phyloP scores from a whole-genome alignment of 2,113 vertebrate genomes.

The Microcebus jonahi region DNA sequence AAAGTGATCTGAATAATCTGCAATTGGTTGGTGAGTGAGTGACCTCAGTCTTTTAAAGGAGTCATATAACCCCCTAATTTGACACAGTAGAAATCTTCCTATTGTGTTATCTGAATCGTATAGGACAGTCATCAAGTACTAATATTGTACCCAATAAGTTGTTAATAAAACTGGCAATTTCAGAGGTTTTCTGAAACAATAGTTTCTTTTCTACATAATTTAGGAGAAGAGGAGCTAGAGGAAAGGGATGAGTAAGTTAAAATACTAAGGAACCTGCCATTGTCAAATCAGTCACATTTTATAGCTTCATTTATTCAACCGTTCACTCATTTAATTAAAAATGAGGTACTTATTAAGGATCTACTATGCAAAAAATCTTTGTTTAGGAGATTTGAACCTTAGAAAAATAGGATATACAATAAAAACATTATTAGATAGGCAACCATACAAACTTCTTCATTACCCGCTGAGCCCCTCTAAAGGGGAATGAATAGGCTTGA shows the following conservation, averaged over 20 bases:
- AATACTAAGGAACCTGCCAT: background rate
- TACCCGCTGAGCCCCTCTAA: background rate
- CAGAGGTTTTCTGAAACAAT: background rate
- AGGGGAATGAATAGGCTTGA: background rate
- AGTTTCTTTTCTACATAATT: background rate
- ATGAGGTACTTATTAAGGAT: background rate
- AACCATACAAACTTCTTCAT: background rate
- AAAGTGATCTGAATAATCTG: background rate
- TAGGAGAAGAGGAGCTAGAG: background rate
- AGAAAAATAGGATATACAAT: background rate
- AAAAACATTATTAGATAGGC: background rate
- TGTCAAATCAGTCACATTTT: background rate
- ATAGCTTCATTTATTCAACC: background rate
- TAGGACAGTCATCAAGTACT: background rate
- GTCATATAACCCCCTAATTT: background rate
- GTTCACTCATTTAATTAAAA: background rate
- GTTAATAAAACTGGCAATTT: slow-evolving; percentile 38
- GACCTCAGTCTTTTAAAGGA: background rate
- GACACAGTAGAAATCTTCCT: background rate
- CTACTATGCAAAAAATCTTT: background rate
- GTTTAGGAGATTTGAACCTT: background rate
- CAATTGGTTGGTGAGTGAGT: background rate
- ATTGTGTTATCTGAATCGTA: background rate
- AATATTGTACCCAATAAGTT: background rate
- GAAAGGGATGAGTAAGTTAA: background rate